Evolutionary conservation across 2,113 vertebrate genomes (phyloP).

Genomic region (Pseudopipra pipra): DNA sequence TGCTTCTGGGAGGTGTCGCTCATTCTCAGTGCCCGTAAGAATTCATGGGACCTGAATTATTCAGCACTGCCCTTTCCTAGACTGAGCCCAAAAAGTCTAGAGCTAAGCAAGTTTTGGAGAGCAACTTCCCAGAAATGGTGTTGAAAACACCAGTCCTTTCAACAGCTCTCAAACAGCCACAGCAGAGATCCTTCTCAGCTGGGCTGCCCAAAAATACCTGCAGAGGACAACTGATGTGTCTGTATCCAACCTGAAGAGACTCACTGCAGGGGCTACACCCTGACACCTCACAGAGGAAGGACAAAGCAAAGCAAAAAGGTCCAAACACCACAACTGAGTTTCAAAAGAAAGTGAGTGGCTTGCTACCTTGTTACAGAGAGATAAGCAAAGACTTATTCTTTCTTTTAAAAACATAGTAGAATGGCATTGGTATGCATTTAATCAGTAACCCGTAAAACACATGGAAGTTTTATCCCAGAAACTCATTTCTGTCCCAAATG

Average conservation of each 20-base stretch:
- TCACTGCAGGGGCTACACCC: fast-evolving
- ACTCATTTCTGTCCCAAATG: not conserved
- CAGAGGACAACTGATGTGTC: not conserved
- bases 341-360: not conserved
- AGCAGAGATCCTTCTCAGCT: not conserved
- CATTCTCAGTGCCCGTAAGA: not conserved
- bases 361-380: not conserved
- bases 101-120: not conserved
- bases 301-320: not conserved
- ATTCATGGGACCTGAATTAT: not conserved
- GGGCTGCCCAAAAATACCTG: not conserved
- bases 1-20: fast-evolving
- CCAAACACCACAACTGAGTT: not conserved
- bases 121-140: not conserved
- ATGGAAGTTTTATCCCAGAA: not conserved
- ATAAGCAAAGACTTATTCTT: constrained; percentile 11
- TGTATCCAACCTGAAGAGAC: too few relatives aligned
- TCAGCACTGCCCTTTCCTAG: not conserved
- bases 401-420: not conserved
- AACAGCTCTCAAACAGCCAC: not conserved
- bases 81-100: not conserved
- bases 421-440: not conserved
- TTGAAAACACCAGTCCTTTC: not conserved
- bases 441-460: constrained; percentile 11
- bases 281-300: not conserved